Base-by-base conservation (phyloP, 2,888 invertebrate genomes). In the Ecdyonurus torrentis region DNA sequence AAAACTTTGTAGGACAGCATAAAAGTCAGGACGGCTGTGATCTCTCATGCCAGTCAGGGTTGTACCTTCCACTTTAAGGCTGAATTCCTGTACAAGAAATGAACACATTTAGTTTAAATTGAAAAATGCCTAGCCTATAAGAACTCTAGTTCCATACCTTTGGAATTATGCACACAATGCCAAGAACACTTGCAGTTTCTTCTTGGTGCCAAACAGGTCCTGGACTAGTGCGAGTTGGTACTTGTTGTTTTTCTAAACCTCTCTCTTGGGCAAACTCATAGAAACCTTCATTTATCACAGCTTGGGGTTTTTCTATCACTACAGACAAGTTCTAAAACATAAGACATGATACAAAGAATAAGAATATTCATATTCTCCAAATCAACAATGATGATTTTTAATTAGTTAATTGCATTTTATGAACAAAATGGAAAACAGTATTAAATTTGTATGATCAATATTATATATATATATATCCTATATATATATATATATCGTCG, bases 151-250 rank as follows among this genome's bases (percentile, higher is more conserved):
- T n/a, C n/a, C 67, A 67, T 74, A 86, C 87, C 81, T 89, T 90
- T 76, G 90, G 90, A 78, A 90, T 83, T 66, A 89, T 81, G 24
- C 90, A 89, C 23, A 86, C 81, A 65, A 89, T 75, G 72, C 85
- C 81, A 64, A 71, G 69, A 63, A 77, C 67, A n/a, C 76, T 63
- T 66, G 73, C 68, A 59, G 68, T 68, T 5, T 55, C 55, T 7
- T 55, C 55, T 7, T 22, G 19, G n/a, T n/a, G n/a, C 55, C 55
- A 55, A 7, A 55, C 20, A 7, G 55, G 20, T 55, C 5, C 5
- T 7, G 5, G 7, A 55, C 7, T 55, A 5, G 5, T 55, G 19
- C 55, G n/a, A 55, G 15, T 22, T 10, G 37, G 15, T 15, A 10
- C 7, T 15, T 37, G 37, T 5, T 15, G 5, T 15, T 63, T 71